Evolutionary conservation across 2,113 vertebrate species (phyloP).

Genomic region (Dicrurus megarhynchus): DNA sequence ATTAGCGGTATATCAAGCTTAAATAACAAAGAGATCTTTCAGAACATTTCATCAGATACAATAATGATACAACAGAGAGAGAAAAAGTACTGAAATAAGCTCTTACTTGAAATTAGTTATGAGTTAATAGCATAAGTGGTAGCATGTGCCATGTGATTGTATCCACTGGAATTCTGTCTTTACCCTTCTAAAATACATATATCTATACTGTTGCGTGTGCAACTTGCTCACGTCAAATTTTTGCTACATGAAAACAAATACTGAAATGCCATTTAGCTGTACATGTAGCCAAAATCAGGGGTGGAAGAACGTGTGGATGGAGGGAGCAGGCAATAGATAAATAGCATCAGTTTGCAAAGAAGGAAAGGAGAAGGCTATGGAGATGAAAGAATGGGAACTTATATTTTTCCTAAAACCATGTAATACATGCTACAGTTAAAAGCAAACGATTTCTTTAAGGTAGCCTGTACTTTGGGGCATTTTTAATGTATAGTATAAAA

Average conservation of each 20-base stretch:
- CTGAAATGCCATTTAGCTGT: neutral
- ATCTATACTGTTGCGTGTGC: neutral
- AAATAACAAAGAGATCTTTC: neutral
- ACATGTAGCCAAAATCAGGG: neutral
- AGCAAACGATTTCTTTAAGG: neutral
- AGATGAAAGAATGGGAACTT: neutral
- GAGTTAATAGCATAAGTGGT: neutral
- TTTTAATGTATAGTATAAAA: neutral
- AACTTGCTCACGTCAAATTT: neutral
- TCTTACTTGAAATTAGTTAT: neutral
- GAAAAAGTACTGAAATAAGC: neutral
- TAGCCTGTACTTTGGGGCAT: neutral
- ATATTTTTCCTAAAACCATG: neutral
- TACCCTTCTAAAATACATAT: neutral
- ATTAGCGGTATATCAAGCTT: neutral
- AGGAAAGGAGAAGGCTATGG: neutral
- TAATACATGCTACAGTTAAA: neutral
- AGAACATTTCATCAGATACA: neutral
- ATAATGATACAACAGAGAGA: neutral
- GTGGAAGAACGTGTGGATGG: neutral
- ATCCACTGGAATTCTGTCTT: neutral
- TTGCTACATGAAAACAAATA: neutral
- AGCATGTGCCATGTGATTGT: neutral
- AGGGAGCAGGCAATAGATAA: neutral
- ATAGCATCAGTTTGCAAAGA: neutral